Conservation (phyloP, 2,888 invertebrate genomes). For the Meta bourneti region DNA sequence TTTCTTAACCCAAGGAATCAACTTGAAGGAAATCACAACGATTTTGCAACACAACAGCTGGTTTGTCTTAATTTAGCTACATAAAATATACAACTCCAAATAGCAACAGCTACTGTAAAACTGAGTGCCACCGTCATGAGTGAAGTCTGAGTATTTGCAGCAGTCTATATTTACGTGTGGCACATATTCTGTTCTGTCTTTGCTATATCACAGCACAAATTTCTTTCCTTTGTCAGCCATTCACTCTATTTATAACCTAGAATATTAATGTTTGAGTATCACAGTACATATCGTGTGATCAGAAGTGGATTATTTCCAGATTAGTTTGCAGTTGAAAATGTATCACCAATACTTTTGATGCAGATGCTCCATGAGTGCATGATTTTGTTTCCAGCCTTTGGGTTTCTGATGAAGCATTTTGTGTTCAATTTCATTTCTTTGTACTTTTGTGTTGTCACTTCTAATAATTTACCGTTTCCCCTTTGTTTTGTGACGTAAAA, state of each 20-base stretch:
- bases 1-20: too few species aligned
- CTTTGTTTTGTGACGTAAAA: constrained; percentile 20
- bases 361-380: constrained; percentile 16
- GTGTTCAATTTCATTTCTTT: constrained; percentile 19
- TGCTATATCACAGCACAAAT: constrained; percentile 72
- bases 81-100: constrained; percentile 26
- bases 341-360: neutral
- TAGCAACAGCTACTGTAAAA: constrained; percentile 26
- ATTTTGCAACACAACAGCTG: constrained; percentile 20
- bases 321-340: neutral
- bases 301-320: neutral
- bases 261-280: constrained; percentile 47
- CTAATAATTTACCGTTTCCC: constrained; percentile 44
- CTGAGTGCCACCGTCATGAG: neutral
- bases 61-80: constrained; percentile 67
- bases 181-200: constrained; percentile 46
- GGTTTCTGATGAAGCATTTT: neutral
- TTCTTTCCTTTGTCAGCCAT: constrained; percentile 51
- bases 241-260: constrained; percentile 37
- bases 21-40: neutral
- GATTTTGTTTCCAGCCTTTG: neutral
- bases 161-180: constrained; percentile 28
- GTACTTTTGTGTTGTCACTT: constrained; percentile 36
- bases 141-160: constrained; percentile 6
- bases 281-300: constrained; percentile 52